Evolutionary conservation across 2,888 invertebrate species (phyloP), one percentile per base, ranked within the genome.

Genomic region (Aspidapion aeneum): DNA sequence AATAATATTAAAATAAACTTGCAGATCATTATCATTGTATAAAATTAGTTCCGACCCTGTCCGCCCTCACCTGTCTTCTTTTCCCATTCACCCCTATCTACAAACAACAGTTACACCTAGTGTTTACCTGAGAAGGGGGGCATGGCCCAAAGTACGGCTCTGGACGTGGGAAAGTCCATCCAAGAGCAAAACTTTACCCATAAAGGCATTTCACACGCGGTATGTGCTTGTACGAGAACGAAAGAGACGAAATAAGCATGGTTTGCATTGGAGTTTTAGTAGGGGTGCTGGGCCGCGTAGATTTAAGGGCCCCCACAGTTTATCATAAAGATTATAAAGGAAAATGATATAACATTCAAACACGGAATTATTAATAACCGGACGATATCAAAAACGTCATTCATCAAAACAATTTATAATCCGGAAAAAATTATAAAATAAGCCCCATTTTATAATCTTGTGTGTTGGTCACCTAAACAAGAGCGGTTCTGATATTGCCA

Each of bases 131-230:
- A 35, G 12, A 35, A n/a, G 35, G 35, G 35, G 35, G 35, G 35
- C 5, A 12, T 12, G 5, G 35, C 5, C 5, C 35, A 12, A 7
- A 52, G 52, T 52, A 19, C 52, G 52, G 52, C 5, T 19, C 52
- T 52, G 52, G 18, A 18, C 52, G 52, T 52, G 52, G 52, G 52
- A 52, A 52, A 52, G 52, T 52, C 52, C 52, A 52, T n/a, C 52
- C 52, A 19, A 52, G 19, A 35, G 35, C 35, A 12, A 35, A 35
- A 35, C 35, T 35, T 35, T 35, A 35, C 35, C 35, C 35, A 17
- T 52, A 52, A n/a, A 52, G 52, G 52, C 52, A 52, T 52, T 52
- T 52, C 52, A 52, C 52, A 52, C 52, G 52, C 18, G 19, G 18
- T 19, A 52, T 19, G 7, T 52, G 17, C 18, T 5, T 18, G 52